A percentile compares a stretch with the other conserved stretches of the same genome.
Evolutionary conservation across 2,888 invertebrate genomes (phyloP).

Genomic region (Petrolisthes cinctipes): DNA sequence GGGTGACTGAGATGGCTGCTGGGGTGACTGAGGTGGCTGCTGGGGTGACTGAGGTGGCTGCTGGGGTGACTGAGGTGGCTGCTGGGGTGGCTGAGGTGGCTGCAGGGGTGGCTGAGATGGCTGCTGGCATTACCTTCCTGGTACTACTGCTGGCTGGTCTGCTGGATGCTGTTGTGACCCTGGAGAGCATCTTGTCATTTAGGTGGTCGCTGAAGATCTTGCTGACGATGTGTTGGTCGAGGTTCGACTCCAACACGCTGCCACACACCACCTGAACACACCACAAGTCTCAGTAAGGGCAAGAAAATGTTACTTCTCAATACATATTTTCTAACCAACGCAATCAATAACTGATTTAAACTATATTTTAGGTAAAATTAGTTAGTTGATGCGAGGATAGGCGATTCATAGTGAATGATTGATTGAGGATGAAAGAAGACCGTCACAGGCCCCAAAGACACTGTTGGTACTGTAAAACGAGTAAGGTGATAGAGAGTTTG

Average conservation of each 20-base stretch:
- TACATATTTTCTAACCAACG: too few relatives aligned
- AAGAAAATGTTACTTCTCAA: neutral
- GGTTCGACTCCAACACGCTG: constrained; percentile 29
- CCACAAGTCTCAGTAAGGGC: too few relatives aligned
- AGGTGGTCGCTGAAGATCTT: constrained; percentile 42
- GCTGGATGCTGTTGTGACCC: neutral
- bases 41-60: neutral
- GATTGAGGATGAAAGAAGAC: too few relatives aligned
- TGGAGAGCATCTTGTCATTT: constrained; percentile 14
- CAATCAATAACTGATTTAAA: too few relatives aligned
- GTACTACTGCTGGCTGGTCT: neutral
- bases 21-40: neutral
- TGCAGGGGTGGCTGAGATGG: neutral
- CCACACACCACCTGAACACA: constrained; percentile 31
- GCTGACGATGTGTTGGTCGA: constrained; percentile 38
- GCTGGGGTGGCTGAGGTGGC: neutral
- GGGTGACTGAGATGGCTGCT: too few relatives aligned
- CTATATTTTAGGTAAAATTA: too few relatives aligned
- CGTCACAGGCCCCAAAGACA: too few relatives aligned
- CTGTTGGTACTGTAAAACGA: too few relatives aligned
- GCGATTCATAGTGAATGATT: too few relatives aligned
- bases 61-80: neutral
- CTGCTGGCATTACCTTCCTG: neutral
- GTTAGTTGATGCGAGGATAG: too few relatives aligned
- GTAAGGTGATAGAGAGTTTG: too few relatives aligned